Evolutionary conservation across 2,113 vertebrate species (phyloP).

Genomic region (Elanus axillaris): DNA sequence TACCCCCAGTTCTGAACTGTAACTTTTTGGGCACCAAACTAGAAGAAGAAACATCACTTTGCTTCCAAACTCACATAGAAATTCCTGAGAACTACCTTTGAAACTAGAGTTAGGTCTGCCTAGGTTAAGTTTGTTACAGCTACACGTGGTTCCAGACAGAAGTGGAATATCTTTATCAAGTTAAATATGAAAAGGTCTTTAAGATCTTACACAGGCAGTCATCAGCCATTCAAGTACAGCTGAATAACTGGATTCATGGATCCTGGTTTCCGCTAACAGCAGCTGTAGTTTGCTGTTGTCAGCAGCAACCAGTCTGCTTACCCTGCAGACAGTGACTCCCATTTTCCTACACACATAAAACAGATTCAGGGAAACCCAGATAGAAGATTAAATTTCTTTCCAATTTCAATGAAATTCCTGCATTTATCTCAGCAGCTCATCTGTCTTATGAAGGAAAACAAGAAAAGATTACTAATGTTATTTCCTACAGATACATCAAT

Average conservation of each 20-base stretch:
- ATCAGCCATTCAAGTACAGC: not conserved
- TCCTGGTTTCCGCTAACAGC: constrained; percentile 8
- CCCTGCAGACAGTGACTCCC: not conserved
- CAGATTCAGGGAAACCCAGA: not conserved
- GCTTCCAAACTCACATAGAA: not conserved
- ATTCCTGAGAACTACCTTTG: not conserved
- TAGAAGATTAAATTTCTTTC: not conserved
- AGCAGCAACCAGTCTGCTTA: constrained; percentile 42
- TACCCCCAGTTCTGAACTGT: not conserved
- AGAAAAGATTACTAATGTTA: not conserved
- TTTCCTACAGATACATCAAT: not conserved
- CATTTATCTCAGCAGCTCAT: not conserved
- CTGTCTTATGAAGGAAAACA: not conserved
- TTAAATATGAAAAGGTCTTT: not conserved
- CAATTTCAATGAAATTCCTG: not conserved
- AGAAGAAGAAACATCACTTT: not conserved
- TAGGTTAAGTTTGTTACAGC: not conserved
- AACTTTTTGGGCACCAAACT: not conserved
- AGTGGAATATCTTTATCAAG: not conserved
- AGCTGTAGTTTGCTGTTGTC: constrained; percentile 39
- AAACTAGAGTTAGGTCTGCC: not conserved
- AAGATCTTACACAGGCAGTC: not conserved
- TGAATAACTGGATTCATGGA: not conserved
- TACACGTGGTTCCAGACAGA: not conserved
- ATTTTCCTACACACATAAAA: not conserved